Evolutionary conservation across 2,113 vertebrate genomes (phyloP), one percentile per base, ranked within the genome.

Genomic region (Hippocampus zosterae): DNA sequence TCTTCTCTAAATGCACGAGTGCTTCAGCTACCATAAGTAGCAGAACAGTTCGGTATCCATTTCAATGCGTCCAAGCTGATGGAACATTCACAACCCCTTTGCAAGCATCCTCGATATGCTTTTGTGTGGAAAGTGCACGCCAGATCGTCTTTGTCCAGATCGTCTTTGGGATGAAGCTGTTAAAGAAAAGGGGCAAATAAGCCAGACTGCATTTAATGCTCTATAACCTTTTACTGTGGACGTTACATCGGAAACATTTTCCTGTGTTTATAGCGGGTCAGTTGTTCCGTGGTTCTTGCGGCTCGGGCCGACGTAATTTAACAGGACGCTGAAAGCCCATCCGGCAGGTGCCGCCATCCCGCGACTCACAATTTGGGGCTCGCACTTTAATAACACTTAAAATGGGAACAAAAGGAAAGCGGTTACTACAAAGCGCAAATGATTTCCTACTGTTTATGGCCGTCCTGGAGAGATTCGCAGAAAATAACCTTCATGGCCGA

Each of bases 221-320:
- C 64, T 44, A 2, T 46, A 73, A 71, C 76, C 70, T 87, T 57
- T 85, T 81, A 86, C 62, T 78, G 77, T 73, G 44, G 81, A 77
- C 78, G 75, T 70, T 71, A 66, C 70, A 81, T 77, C 72, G 61
- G 69, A 76, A 83, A 76, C 76, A 76, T 74, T 80, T 27, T 76
- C 50, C 70, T 75, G 67, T 75, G 81, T 84, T 85, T 86, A 80
- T 83, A 79, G 83, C 81, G 76, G 75, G 50, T 77, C 69, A 74
- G 79, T 80, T 71, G 69, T 81, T 76, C 72, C 70, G 41, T 72
- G 69, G 67, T 73, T 79, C 68, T 60, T 68, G 74, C 79, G 67
- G 74, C 73, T 59, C 67, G 67, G 46, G 15, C 33, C 23, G 62
- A 50, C 7, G 3, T 56, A 74, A 75, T 81, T 82, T 82, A 79